Percentiles rank a stretch among this genome's conserved stretches.
Conservation (phyloP, 2,888 invertebrate genomes). For the Drosophila paramelanica region DNA sequence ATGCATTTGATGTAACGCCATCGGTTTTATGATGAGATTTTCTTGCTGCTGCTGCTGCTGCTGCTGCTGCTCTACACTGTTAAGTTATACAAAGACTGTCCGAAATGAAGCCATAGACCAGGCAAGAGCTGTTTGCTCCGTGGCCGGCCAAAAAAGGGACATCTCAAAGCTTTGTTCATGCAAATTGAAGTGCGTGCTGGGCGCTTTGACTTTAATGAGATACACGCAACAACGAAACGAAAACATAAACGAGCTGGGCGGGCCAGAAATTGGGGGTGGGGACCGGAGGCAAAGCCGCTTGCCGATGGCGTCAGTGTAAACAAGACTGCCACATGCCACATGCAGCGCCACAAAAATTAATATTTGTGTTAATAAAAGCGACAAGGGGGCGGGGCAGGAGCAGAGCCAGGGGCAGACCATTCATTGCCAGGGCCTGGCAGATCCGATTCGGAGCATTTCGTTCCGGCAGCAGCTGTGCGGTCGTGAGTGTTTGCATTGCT, state of each 20-base stretch:
- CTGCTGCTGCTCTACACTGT: conserved; percentile 14
- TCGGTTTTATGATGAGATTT: conserved; percentile 54
- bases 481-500: conserved; percentile 76
- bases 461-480: conserved; percentile 72
- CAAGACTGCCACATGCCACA: conserved; percentile 77
- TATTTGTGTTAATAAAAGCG: conserved; percentile 79
- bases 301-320: conserved; percentile 74
- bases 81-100: conserved; percentile 59
- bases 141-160: conserved; percentile 36
- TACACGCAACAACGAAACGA: conserved; percentile 63
- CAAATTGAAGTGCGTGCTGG: conserved; percentile 75
- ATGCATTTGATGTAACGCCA: conserved; percentile 45
- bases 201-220: conserved; percentile 72
- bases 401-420: not conserved
- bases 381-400: conserved; percentile 9
- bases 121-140: conserved; percentile 6
- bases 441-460: conserved; percentile 31
- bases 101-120: conserved; percentile 70
- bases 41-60: conserved; percentile 16
- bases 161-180: conserved; percentile 71
- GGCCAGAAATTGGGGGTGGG: conserved; percentile 2
- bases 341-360: conserved; percentile 79
- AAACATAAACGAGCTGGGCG: conserved; percentile 44
- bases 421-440: conserved; percentile 8
- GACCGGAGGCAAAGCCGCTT: conserved; percentile 15